Base-by-base conservation (phyloP, 2,888 invertebrate genomes). In the Creontiades dilutus region DNA sequence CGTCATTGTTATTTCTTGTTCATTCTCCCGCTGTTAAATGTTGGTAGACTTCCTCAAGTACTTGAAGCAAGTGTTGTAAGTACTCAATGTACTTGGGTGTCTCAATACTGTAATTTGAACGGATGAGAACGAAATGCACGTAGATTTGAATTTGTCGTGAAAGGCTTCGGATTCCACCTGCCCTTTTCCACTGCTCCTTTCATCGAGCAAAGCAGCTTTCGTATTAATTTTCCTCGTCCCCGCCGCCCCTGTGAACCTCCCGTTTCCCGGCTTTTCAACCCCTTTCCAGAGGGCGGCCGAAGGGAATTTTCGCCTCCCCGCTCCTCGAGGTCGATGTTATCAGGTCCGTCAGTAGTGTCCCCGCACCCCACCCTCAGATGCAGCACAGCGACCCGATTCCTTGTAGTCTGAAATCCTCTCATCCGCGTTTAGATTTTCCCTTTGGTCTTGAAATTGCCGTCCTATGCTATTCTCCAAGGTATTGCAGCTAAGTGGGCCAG, bases 221-320 rank as follows among this genome's bases (percentile, higher is more conserved):
- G 46, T 47, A 78, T 78, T n/a, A 78, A 46, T 78, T 78, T 78
- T 78, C 78, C 78, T n/a, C 76, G 1, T 78, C 37, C 78, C 76
- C 76, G 37, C 3, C 7, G 19, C 19, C 23, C 68, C 13, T 7
- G 68, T 12, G n/a, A n/a, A n/a, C 27, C 11, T 68, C 68, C 57
- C 57, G 12, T n/a, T 0, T n/a, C 16, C 7, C 9, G 68, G 68
- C 23, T 23, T 68, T 27, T 68, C 68, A 68, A 46, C 47, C 78
- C 78, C 78, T 78, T 78, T 46, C 11, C 16, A 46, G 9, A n/a
- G 4, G 16, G 9, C 46, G 4, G 16, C 28, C 46, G 7, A 46
- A 78, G 19, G 78, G 78, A 78, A 78, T 37, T 78, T 78, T 76
- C 76, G 37, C 76, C 46, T 28, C 28, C 52, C 52, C 16, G 52